These are phyloP conservation scores for Heliconius melpomene DNA, from an alignment of 1,140 invertebrate species.

Conservation along the genomic window DNA sequence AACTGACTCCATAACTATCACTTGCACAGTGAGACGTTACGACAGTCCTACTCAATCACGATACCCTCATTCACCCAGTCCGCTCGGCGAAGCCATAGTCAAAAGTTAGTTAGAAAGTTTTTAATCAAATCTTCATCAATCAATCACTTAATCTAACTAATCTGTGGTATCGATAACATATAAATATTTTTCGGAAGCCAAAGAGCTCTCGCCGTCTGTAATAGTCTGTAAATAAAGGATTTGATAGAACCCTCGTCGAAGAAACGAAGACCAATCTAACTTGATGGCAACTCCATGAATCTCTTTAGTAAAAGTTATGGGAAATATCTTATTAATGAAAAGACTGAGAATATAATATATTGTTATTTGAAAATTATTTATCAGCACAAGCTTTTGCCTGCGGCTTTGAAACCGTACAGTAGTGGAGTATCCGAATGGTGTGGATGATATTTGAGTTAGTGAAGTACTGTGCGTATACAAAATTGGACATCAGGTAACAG, in stretches of 20 bases:
- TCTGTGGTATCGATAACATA: neutral
- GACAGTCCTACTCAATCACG: no score
- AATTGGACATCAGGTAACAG: no score
- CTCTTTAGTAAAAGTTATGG: neutral
- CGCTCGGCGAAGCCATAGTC: neutral
- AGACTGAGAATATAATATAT: no score
- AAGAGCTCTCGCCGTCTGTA: neutral
- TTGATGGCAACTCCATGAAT: neutral
- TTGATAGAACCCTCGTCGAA: neutral
- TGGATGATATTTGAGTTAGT: no score
- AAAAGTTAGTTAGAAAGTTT: neutral
- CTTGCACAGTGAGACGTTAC: no score
- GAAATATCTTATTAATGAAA: neutral
- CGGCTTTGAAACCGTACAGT: no score
- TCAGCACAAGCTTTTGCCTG: no score
- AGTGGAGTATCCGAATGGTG: no score
- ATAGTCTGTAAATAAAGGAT: neutral
- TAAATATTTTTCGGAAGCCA: neutral
- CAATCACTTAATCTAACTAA: neutral
- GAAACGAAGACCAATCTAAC: slow-evolving; percentile 3
- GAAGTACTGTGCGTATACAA: no score
- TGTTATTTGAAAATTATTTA: no score
- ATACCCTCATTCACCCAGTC: neutral
- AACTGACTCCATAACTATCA: no score
- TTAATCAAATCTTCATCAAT: neutral